Percentiles rank a stretch among this genome's conserved stretches.
These are phyloP conservation scores for Synanthedon vespiformis DNA, from an alignment of 2,888 invertebrate genomes.

Conservation along the genomic window DNA sequence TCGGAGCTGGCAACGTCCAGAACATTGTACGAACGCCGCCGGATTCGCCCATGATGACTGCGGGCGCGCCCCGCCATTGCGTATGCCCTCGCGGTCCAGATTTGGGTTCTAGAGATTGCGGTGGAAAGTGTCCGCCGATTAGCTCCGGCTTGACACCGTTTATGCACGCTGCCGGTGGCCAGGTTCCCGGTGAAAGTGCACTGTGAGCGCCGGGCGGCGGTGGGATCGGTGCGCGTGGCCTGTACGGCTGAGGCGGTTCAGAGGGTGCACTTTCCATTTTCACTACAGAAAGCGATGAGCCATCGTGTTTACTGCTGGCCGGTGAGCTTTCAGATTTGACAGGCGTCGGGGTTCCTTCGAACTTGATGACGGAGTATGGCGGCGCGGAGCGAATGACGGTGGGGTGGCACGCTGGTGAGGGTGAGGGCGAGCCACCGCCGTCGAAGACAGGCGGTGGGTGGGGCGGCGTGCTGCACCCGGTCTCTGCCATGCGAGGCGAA, in stretches of 20 bases:
- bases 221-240: conserved; percentile 50
- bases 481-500: conserved; percentile 83
- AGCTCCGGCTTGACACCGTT: conserved; percentile 88
- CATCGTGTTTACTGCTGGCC: conserved; percentile 38
- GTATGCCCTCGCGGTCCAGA: conserved; percentile 43
- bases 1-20: conserved; percentile 73
- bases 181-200: conserved; percentile 49
- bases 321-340: conserved; percentile 42
- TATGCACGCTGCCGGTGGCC: conserved; percentile 75
- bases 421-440: conserved; percentile 58
- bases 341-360: conserved; percentile 57
- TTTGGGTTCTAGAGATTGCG: conserved; percentile 53
- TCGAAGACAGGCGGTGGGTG: conserved; percentile 68
- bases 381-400: conserved; percentile 71
- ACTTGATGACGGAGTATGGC: conserved; percentile 71
- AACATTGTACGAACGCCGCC: conserved; percentile 85
- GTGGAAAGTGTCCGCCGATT: conserved; percentile 74
- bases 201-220: conserved; percentile 55
- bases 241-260: conserved; percentile 43
- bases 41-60: conserved; percentile 93
- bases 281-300: conserved; percentile 52
- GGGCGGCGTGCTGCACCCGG: conserved; percentile 73
- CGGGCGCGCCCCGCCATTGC: conserved; percentile 78
- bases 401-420: conserved; percentile 53
- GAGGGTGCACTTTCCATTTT: conserved; percentile 46